Evolutionary conservation across 1,140 invertebrate genomes (phyloP), one percentile per base, ranked within the genome.

Genomic region (Hydropsyche tenuis): DNA sequence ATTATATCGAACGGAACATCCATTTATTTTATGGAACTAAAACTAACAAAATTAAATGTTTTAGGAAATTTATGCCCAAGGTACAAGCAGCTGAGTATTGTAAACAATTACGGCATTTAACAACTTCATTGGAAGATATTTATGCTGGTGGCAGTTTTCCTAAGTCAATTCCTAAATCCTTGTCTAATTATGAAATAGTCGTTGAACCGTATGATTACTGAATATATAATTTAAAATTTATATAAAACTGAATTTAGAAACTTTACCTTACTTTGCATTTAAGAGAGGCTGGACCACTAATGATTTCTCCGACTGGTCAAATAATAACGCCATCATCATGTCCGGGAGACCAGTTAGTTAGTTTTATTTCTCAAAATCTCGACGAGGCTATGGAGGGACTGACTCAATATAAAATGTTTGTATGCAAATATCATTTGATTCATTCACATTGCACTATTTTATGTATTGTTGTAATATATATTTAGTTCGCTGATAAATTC

Each of bases 231-330:
- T 22, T 62, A 6, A 4, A n/a, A 4, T 25, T 16, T 25, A 62
- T 16, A 62, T 22, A 27, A 22, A n/a, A n/a, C n/a, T n/a, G n/a
- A n/a, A n/a, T n/a, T n/a, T n/a, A n/a, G n/a, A n/a, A 37, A 4
- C 9, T 9, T 37, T 37, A 37, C 30, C 30, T 37, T 37, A 56
- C 18, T 20, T 27, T 4, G 14, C 27, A 65, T 74, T 81, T 77
- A 75, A 94, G 93, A 18, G 94, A 95, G 83, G 92, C 94, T 16
- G 94, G 95, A 1, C 95, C 95, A 0, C 80, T 97, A 46, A 96
- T 96, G 93, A 87, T 97, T n/a, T 95, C 94, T 6, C 94, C 94
- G 0, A 96, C 93, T 43, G 95, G 95, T 20, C 94, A 96, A 83
- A 94, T 97, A 78, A 95, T 96, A 53, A 93, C 94, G 0, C 95